Percentiles rank a stretch among this genome's conserved stretches.
Evolutionary conservation across 2,888 invertebrate genomes (phyloP).

Genomic region (Mythimna pallens): DNA sequence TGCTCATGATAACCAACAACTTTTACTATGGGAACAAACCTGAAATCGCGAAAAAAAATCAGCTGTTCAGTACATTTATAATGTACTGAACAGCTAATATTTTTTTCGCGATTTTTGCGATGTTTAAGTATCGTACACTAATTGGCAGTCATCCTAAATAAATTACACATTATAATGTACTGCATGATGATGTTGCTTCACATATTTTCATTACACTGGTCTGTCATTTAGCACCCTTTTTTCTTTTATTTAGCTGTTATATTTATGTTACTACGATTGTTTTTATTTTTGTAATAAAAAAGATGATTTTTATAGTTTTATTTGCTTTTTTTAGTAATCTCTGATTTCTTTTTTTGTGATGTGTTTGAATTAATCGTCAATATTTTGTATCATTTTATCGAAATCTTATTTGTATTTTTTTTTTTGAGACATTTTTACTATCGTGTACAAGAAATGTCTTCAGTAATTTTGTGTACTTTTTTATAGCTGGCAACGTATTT

Average conservation of each 20-base stretch:
- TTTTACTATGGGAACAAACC: too few relatives aligned
- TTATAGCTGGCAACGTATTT: constrained; percentile 64
- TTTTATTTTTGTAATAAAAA: constrained; percentile 41
- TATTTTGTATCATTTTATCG: constrained; percentile 10
- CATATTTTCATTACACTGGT: constrained; percentile 60
- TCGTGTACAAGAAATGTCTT: constrained; percentile 57
- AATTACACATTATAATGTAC: constrained; percentile 23
- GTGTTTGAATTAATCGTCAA: background rate
- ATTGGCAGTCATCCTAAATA: background rate
- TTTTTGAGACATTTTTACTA: constrained; percentile 38
- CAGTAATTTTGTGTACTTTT: constrained; percentile 45
- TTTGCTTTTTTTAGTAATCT: constrained; percentile 22
- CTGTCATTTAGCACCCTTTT: constrained; percentile 66
- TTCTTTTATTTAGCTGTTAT: constrained; percentile 84
- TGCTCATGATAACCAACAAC: too few relatives aligned
- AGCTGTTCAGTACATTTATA: too few relatives aligned
- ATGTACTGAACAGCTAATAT: too few relatives aligned
- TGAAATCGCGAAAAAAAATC: too few relatives aligned
- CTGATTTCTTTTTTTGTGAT: constrained; percentile 29
- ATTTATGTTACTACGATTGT: constrained; percentile 62
- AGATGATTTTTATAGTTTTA: constrained; percentile 16
- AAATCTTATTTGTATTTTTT: constrained; percentile 37
- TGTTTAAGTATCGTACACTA: too few relatives aligned
- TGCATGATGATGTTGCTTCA: constrained; percentile 65
- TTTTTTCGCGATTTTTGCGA: too few relatives aligned